phyloP scores from a whole-genome alignment of 2,888 invertebrate species.

The Heliconius cydno region DNA sequence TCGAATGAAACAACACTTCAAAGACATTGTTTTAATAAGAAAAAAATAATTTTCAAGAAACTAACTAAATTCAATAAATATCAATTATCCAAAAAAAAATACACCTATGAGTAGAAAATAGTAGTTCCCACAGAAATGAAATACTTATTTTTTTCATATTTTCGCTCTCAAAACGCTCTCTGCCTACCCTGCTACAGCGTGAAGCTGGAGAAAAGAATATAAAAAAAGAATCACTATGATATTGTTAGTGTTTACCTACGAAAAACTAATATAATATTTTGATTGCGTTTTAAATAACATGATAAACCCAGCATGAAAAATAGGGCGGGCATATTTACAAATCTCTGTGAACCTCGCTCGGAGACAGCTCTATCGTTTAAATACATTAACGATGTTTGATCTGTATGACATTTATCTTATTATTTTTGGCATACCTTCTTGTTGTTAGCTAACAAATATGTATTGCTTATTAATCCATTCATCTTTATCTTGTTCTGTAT shows the following conservation, averaged over 20 bases:
- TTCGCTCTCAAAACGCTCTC: too few relatives aligned
- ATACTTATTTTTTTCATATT: too few relatives aligned
- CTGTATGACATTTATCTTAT: constrained; percentile 28
- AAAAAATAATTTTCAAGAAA: too few relatives aligned
- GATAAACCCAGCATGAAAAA: neutral
- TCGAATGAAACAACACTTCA: neutral
- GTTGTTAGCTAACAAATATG: constrained; percentile 1
- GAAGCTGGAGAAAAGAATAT: neutral
- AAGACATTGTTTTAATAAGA: neutral
- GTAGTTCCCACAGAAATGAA: too few relatives aligned
- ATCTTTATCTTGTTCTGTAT: neutral
- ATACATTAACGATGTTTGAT: constrained; percentile 40
- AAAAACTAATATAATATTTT: neutral
- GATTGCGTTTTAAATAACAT: neutral
- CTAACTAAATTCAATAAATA: too few relatives aligned
- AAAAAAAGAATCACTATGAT: neutral
- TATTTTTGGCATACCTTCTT: constrained; percentile 20
- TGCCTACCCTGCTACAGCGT: neutral
- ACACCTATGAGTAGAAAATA: too few relatives aligned
- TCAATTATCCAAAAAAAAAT: too few relatives aligned
- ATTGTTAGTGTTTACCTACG: neutral
- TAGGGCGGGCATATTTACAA: constrained; percentile 1
- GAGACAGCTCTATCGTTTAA: constrained; percentile 25
- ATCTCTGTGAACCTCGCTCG: constrained; percentile 3
- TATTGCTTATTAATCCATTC: neutral